These are phyloP conservation scores for Microtus ochrogaster DNA, from an alignment of 2,113 vertebrate genomes.

Conservation along the genomic window DNA sequence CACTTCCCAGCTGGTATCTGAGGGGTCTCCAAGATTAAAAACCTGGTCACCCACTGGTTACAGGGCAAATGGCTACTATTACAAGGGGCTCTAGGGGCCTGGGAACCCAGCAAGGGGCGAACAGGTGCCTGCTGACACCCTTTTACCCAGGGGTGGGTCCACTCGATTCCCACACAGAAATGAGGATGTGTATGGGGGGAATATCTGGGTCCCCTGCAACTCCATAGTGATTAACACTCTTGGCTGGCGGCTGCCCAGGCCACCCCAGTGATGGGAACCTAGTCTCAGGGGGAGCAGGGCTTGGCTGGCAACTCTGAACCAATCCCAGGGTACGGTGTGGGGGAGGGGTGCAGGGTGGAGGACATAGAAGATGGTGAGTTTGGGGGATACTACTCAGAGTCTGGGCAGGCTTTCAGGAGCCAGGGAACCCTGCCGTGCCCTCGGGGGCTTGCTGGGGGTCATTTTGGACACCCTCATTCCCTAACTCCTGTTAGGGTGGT, in stretches of 20 bases:
- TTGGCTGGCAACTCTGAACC: neutral
- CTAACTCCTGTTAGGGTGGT: neutral
- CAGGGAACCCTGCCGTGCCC: neutral
- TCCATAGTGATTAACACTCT: constrained; percentile 69
- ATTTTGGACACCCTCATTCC: neutral
- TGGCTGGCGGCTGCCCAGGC: constrained; percentile 74
- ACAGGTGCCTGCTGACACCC: constrained; percentile 65
- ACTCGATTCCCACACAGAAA: constrained; percentile 70
- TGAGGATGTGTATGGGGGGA: constrained; percentile 37
- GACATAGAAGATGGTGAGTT: neutral
- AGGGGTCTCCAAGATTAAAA: constrained; percentile 77
- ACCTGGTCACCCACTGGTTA: constrained; percentile 73
- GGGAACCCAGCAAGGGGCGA: constrained; percentile 81
- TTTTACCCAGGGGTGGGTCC: constrained; percentile 64
- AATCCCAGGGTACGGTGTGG: neutral
- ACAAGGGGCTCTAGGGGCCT: constrained; percentile 82
- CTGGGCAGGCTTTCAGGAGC: neutral
- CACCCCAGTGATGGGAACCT: constrained; percentile 65
- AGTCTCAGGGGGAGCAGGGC: neutral
- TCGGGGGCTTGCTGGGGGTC: neutral
- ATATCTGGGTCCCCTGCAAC: constrained; percentile 73
- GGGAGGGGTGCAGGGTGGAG: neutral
- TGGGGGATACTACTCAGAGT: neutral
- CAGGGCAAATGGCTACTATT: constrained; percentile 76
- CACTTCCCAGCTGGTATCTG: constrained; percentile 60